These are phyloP conservation scores for Drosophila pseudoobscura DNA, from an alignment of 1,140 invertebrate species.

Conservation along the genomic window DNA sequence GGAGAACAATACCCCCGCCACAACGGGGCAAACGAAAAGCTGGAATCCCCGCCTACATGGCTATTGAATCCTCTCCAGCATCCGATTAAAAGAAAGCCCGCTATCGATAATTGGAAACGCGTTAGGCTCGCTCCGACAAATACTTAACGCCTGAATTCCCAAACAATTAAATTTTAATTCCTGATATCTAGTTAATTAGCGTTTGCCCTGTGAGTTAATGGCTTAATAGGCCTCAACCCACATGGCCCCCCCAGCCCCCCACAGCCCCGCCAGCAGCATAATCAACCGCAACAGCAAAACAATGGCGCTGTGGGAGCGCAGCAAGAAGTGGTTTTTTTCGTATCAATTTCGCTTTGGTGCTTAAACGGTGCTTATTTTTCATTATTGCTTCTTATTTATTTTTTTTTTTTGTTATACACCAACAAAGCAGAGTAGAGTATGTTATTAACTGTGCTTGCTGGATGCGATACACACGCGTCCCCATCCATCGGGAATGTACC, in stretches of 20 bases:
- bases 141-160: slow-evolving; percentile 36
- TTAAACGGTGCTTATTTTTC: slow-evolving; percentile 38
- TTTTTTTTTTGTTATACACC: too few species aligned
- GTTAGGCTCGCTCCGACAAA: neutral
- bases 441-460: slow-evolving; percentile 33
- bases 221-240: slow-evolving; percentile 36
- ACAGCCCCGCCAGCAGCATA: slow-evolving; percentile 8
- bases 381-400: neutral
- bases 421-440: too few species aligned
- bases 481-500: slow-evolving; percentile 8
- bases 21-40: neutral
- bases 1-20: neutral
- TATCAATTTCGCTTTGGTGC: slow-evolving; percentile 28
- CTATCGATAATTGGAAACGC: neutral
- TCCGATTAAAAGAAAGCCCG: too few species aligned
- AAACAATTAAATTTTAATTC: slow-evolving; percentile 43
- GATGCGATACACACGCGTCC: slow-evolving; percentile 2
- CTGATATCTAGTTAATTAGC: slow-evolving; percentile 36
- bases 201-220: slow-evolving; percentile 34
- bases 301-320: slow-evolving; percentile 33
- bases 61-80: too few species aligned
- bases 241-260: slow-evolving; percentile 13
- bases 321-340: neutral
- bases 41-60: too few species aligned
- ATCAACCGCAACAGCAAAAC: slow-evolving; percentile 1